These are phyloP conservation scores for Drosophila leontia DNA, from an alignment of 1,140 invertebrate species.

Conservation along the genomic window DNA sequence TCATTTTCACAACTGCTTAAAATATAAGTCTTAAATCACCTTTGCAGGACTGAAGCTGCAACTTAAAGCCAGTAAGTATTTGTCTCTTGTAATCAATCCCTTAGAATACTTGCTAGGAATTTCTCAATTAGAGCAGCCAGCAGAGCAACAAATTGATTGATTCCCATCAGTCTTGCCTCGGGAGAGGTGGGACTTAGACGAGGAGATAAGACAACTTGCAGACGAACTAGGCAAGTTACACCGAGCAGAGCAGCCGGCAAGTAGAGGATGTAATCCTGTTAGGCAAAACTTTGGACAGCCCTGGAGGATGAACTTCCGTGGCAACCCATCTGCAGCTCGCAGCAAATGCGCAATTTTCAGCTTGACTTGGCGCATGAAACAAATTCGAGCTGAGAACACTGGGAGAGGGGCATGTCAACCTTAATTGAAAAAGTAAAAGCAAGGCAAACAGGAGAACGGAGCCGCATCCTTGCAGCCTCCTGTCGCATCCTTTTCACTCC, in stretches of 20 bases:
- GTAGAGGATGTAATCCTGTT: slow-evolving; percentile 65
- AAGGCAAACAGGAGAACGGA: slow-evolving; percentile 22
- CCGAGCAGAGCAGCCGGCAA: background rate
- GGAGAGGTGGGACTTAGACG: slow-evolving; percentile 5
- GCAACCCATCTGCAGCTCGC: slow-evolving; percentile 31
- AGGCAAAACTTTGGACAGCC: slow-evolving; percentile 54
- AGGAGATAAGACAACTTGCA: slow-evolving; percentile 50
- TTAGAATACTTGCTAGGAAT: slow-evolving; percentile 25
- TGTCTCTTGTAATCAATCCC: background rate
- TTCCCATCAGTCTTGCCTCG: slow-evolving; percentile 44
- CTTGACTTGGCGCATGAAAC: slow-evolving; percentile 76
- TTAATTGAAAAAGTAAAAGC: slow-evolving; percentile 75
- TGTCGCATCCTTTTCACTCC: slow-evolving; percentile 39
- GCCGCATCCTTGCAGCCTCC: slow-evolving; percentile 59
- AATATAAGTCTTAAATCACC: background rate
- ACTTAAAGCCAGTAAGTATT: background rate
- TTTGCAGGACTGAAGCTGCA: background rate
- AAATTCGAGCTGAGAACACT: slow-evolving; percentile 53
- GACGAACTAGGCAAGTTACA: slow-evolving; percentile 20
- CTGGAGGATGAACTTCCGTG: slow-evolving; percentile 34
- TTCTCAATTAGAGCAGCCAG: slow-evolving; percentile 68
- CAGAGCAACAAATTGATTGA: slow-evolving; percentile 77
- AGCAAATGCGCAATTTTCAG: slow-evolving; percentile 80
- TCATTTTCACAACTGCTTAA: background rate
- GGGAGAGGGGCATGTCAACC: slow-evolving; percentile 69